Percentiles rank a stretch among this genome's conserved stretches.
phyloP scores from a whole-genome alignment of 2,113 vertebrate genomes.

The Psophia crepitans region DNA sequence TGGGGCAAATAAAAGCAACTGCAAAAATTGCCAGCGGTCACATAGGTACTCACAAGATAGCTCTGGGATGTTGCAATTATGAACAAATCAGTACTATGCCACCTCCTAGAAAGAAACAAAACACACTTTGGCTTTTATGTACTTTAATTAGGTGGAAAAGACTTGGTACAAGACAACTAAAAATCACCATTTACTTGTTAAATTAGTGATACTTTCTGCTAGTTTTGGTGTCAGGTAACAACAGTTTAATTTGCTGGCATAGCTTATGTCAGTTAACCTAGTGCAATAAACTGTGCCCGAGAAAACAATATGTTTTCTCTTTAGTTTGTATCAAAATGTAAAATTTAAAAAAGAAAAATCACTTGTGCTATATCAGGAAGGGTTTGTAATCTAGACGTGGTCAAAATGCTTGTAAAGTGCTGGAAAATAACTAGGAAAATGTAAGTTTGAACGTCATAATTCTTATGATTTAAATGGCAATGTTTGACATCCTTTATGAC shows the following conservation, averaged over 20 bases:
- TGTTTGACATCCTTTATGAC: not conserved
- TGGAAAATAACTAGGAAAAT: not conserved
- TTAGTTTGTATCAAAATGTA: not conserved
- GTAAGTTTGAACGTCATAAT: not conserved
- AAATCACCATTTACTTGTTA: not conserved
- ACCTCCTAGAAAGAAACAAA: not conserved
- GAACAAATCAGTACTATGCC: not conserved
- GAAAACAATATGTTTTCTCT: not conserved
- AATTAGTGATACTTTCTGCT: not conserved
- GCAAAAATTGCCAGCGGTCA: not conserved
- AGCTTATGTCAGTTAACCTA: not conserved
- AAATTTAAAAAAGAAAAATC: not conserved
- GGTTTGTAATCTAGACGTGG: not conserved
- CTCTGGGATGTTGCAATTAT: not conserved
- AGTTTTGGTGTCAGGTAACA: not conserved
- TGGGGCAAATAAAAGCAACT: not conserved
- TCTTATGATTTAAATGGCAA: not conserved
- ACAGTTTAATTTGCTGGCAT: not conserved
- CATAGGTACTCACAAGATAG: not conserved
- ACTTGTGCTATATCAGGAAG: not conserved
- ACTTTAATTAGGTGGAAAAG: not conserved
- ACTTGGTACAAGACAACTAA: not conserved
- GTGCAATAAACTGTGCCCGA: not conserved
- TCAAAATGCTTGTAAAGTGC: not conserved
- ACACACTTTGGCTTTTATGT: not conserved